phyloP scores from a whole-genome alignment of 2,113 vertebrate species.

The Camelus dromedarius region DNA sequence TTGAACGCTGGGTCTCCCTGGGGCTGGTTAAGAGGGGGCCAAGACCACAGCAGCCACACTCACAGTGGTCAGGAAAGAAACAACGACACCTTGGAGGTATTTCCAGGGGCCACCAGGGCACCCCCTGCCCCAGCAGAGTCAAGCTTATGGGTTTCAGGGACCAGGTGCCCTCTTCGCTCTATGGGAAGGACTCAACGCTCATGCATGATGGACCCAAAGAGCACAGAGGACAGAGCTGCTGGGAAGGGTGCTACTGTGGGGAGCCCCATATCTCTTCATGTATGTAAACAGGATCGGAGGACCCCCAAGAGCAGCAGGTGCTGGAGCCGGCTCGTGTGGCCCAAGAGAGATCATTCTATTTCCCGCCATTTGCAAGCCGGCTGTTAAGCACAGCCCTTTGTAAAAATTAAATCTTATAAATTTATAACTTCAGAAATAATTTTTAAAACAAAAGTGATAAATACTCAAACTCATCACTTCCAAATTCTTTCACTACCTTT shows the following conservation, averaged over 20 bases:
- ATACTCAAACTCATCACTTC: not conserved
- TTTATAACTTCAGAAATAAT: not conserved
- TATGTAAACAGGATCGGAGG: not conserved
- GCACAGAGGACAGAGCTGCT: fast-evolving
- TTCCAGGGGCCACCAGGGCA: not conserved
- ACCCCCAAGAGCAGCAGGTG: not conserved
- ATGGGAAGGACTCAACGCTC: not conserved
- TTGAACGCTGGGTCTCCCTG: not conserved
- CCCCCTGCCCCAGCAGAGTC: not conserved
- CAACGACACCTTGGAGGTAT: no score
- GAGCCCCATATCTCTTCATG: not conserved
- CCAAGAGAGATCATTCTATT: not conserved
- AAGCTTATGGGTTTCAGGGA: not conserved
- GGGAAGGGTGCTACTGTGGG: fast-evolving
- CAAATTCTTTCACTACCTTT: not conserved
- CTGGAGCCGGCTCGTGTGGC: fast-evolving
- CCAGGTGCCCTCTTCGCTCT: not conserved
- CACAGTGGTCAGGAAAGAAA: not conserved
- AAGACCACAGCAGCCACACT: not conserved
- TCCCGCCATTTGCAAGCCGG: not conserved
- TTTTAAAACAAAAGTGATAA: not conserved
- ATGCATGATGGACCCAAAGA: not conserved
- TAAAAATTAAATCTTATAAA: not conserved
- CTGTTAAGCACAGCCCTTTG: not conserved
- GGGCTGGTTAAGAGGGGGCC: not conserved